Evolutionary conservation across 1,140 invertebrate species (phyloP).

Genomic region (Drosophila auraria): DNA sequence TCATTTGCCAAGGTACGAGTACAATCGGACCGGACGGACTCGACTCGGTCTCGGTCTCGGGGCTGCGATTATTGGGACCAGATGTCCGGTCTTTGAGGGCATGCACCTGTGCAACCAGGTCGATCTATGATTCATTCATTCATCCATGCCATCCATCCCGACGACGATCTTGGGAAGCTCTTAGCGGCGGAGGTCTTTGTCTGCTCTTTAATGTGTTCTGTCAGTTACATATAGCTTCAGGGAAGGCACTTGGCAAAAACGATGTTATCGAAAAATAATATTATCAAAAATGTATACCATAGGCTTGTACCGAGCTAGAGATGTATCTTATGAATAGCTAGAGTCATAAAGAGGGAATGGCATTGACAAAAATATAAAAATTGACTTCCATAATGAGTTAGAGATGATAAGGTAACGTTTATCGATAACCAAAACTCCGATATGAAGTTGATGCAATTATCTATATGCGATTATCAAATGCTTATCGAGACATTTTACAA

Average conservation of each 20-base stretch:
- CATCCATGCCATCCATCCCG: no score
- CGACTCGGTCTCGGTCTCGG: background rate
- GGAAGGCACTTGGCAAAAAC: background rate
- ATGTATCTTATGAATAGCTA: no score
- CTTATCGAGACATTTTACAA: no score
- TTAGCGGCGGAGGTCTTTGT: background rate
- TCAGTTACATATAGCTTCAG: background rate
- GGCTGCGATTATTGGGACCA: slow-evolving; percentile 9
- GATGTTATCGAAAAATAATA: background rate
- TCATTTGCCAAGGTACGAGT: slow-evolving; percentile 40
- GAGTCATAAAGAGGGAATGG: no score
- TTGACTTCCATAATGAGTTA: no score
- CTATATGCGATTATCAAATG: no score
- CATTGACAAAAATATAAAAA: no score
- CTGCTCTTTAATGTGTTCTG: background rate
- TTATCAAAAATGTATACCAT: no score
- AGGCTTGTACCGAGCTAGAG: no score
- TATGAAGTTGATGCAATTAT: no score
- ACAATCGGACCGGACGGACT: slow-evolving; percentile 6
- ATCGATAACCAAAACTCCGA: no score
- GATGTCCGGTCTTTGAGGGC: slow-evolving; percentile 38
- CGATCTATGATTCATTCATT: slow-evolving; percentile 10
- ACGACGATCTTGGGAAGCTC: slow-evolving; percentile 3
- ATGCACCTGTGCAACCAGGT: slow-evolving; percentile 24
- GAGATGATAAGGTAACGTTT: no score